phyloP scores from a whole-genome alignment of 2,113 vertebrate species.

The Hyaena hyaena region DNA sequence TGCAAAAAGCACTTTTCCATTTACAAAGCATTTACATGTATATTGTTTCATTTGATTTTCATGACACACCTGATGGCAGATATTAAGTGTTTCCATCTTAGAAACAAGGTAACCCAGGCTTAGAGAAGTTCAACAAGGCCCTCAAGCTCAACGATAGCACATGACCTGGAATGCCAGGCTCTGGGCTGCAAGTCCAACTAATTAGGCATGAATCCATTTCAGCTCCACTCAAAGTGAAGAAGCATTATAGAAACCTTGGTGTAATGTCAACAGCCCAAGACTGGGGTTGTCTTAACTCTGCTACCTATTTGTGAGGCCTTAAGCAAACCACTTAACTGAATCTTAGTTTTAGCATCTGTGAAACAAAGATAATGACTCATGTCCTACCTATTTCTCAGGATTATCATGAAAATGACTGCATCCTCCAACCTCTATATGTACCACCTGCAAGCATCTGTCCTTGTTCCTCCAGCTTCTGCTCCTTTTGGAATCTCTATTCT shows the following conservation, averaged over 20 bases:
- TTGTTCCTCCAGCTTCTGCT: background rate
- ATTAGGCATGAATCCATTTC: background rate
- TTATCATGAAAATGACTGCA: background rate
- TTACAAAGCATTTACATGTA: conserved; percentile 37
- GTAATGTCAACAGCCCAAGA: background rate
- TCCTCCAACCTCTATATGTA: background rate
- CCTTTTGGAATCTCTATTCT: background rate
- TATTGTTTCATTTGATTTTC: conserved; percentile 47
- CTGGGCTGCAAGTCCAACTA: background rate
- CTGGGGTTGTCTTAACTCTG: background rate
- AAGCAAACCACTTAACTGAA: background rate
- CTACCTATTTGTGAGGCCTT: background rate
- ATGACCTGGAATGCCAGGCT: background rate
- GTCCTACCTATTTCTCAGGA: background rate
- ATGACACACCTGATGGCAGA: conserved; percentile 3
- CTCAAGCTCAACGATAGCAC: background rate
- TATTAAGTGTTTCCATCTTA: background rate
- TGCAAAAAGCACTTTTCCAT: conserved; percentile 49
- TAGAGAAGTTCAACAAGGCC: background rate
- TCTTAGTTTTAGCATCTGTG: conserved; percentile 29
- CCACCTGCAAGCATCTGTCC: background rate
- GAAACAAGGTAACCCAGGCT: conserved; percentile 5
- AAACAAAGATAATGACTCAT: conserved; percentile 50
- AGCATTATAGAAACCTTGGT: background rate
- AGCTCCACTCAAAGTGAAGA: background rate